phyloP scores from a whole-genome alignment of 2,888 invertebrate species.

The Spialia ferax region DNA sequence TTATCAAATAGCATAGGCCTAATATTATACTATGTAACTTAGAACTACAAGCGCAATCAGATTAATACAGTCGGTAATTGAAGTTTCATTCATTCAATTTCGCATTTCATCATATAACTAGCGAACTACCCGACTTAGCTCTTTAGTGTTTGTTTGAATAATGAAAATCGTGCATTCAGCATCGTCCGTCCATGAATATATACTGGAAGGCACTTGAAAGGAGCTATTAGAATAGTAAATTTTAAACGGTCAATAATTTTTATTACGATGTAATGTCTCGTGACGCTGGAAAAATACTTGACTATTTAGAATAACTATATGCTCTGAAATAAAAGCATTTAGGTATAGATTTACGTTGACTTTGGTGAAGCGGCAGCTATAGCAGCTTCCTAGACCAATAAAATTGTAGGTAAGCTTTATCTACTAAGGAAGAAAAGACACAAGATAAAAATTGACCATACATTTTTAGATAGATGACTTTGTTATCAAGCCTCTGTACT shows the following conservation, averaged over 20 bases:
- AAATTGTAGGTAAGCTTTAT: no score
- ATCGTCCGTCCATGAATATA: conserved; percentile 21
- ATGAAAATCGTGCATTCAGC: conserved; percentile 31
- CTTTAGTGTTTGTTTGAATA: conserved; percentile 39
- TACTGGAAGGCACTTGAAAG: conserved; percentile 8
- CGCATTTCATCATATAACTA: conserved; percentile 49
- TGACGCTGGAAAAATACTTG: no score
- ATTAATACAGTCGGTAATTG: conserved; percentile 22
- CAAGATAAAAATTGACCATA: no score
- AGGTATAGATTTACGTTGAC: no score
- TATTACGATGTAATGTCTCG: background rate
- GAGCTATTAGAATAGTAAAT: background rate
- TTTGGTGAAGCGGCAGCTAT: no score
- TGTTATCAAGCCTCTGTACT: no score
- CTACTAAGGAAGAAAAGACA: no score
- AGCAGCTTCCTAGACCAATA: no score
- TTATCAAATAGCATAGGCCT: no score
- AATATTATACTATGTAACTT: background rate
- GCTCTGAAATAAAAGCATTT: background rate
- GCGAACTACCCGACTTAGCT: conserved; percentile 27
- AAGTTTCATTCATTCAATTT: conserved; percentile 25
- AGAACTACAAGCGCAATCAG: background rate
- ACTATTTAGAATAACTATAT: background rate
- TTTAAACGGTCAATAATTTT: conserved; percentile 1
- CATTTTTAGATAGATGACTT: no score